Evolutionary conservation across 2,888 invertebrate genomes (phyloP).

Genomic region (Pilophorus perplexus): DNA sequence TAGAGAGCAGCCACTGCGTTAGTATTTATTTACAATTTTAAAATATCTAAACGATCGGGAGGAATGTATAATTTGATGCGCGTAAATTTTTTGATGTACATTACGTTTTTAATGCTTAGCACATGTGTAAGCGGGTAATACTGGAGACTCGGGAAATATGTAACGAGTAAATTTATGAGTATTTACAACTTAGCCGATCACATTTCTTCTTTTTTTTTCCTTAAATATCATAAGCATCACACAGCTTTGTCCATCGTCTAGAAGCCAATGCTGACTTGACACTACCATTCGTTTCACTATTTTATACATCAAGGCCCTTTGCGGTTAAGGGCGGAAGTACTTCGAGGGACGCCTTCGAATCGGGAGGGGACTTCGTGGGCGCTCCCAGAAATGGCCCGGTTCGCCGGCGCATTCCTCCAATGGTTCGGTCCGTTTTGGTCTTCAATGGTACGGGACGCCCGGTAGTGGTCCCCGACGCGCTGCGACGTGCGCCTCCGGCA

Average conservation of each 20-base stretch:
- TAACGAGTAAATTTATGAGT: conserved; percentile 14
- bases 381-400: too few species aligned
- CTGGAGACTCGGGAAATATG: conserved; percentile 30
- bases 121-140: too few species aligned
- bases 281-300: neutral
- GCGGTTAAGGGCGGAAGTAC: too few species aligned
- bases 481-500: conserved; percentile 36
- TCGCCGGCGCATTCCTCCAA: too few species aligned
- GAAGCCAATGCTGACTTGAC: conserved; percentile 11
- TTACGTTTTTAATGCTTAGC: too few species aligned
- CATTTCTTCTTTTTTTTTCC: conserved; percentile 7
- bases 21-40: conserved; percentile 20
- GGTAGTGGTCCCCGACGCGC: conserved; percentile 30
- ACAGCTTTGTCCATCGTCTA: conserved; percentile 12
- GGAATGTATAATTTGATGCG: neutral
- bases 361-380: neutral
- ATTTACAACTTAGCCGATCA: conserved; percentile 31
- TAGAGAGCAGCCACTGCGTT: conserved; percentile 23
- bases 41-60: conserved; percentile 1
- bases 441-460: conserved; percentile 14
- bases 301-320: too few species aligned
- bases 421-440: neutral
- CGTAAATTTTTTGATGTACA: too few species aligned
- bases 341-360: conserved; percentile 7
- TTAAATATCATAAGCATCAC: conserved; percentile 14